A percentile compares a stretch with the other conserved stretches of the same genome.
These are phyloP conservation scores for Cottus gobio DNA, from an alignment of 2,113 vertebrate genomes.

Conservation along the genomic window DNA sequence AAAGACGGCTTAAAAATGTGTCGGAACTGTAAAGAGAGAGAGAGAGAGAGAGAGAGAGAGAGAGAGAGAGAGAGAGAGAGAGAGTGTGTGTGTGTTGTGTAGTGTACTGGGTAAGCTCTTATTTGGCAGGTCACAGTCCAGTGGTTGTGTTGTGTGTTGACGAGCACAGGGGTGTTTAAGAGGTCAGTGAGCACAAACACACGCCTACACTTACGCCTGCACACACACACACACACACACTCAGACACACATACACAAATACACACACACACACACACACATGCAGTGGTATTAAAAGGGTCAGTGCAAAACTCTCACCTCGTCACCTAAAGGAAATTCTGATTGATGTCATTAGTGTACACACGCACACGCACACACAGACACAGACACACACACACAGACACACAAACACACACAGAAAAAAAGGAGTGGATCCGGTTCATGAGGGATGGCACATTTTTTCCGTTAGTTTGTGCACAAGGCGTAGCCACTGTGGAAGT, in stretches of 20 bases:
- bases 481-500: background rate
- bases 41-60: conserved; percentile 35
- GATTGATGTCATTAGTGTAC: conserved; percentile 73
- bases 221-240: conserved; percentile 63
- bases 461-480: background rate
- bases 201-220: conserved; percentile 62
- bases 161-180: conserved; percentile 84
- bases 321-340: conserved; percentile 71
- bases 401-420: conserved; percentile 31
- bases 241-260: conserved; percentile 63
- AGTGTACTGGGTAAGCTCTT: conserved; percentile 79
- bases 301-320: conserved; percentile 77
- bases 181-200: conserved; percentile 83
- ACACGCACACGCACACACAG: conserved; percentile 22
- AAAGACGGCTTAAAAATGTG: conserved; percentile 64
- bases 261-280: conserved; percentile 61
- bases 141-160: conserved; percentile 83
- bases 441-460: background rate
- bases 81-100: conserved; percentile 44
- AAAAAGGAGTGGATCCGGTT: background rate
- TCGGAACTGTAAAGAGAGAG: conserved; percentile 58
- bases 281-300: conserved; percentile 77
- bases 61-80: conserved; percentile 49
- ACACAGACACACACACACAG: conserved; percentile 19
- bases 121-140: conserved; percentile 87